Evolutionary conservation across 2,797 vertebrate genomes (phyloP).

Genomic region (Scomberomorus guttatus): DNA sequence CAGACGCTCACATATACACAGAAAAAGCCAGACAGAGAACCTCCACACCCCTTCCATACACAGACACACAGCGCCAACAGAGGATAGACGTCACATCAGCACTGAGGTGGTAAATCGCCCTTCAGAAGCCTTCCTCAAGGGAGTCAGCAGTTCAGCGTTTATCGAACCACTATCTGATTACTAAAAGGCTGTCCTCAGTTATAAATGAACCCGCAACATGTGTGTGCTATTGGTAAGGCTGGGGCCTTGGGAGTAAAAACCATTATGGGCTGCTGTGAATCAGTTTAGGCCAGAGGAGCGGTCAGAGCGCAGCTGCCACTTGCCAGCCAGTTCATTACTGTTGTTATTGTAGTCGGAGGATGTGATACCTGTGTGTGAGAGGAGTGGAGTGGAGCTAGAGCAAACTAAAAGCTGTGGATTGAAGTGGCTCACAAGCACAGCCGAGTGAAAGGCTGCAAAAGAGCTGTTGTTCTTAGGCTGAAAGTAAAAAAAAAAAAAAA

Average conservation of each 20-base stretch:
- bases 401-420: constrained; percentile 29
- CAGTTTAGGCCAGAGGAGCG: constrained; percentile 59
- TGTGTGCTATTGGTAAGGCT: constrained; percentile 59
- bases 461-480: constrained; percentile 7
- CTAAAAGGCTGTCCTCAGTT: constrained; percentile 79
- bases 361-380: constrained; percentile 46
- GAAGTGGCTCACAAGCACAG: constrained; percentile 22
- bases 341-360: constrained; percentile 61
- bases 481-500: not conserved
- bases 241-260: constrained; percentile 58
- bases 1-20: constrained; percentile 33
- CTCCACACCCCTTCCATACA: constrained; percentile 24
- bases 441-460: not conserved
- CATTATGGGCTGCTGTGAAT: constrained; percentile 67
- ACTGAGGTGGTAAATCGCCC: constrained; percentile 81
- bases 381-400: constrained; percentile 5
- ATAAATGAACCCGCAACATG: constrained; percentile 80
- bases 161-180: constrained; percentile 85
- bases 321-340: constrained; percentile 72
- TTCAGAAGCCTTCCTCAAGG: constrained; percentile 80
- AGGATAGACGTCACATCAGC: constrained; percentile 79
- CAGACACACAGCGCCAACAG: constrained; percentile 64
- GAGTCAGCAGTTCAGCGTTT: constrained; percentile 80
- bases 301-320: constrained; percentile 67
- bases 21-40: constrained; percentile 7